Percentiles rank a stretch among this genome's conserved stretches.
phyloP scores from a whole-genome alignment of 2,797 vertebrate species.

The Gymnocypris eckloni region DNA sequence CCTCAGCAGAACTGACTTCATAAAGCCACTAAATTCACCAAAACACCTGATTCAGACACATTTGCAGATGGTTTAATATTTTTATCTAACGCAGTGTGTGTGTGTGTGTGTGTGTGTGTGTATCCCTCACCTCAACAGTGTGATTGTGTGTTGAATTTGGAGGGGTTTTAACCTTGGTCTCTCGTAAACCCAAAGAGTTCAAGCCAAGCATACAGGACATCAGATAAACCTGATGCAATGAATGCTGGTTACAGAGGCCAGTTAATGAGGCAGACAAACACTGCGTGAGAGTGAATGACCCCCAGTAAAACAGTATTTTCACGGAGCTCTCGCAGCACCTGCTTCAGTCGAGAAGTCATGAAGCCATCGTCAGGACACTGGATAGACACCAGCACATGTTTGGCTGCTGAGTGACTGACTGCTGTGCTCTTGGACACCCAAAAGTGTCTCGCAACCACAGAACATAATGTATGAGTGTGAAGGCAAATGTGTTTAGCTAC shows the following conservation, averaged over 20 bases:
- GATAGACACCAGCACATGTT: constrained; percentile 43
- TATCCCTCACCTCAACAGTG: not conserved
- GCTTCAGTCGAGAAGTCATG: constrained; percentile 12
- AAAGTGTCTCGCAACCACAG: not conserved
- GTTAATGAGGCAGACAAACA: constrained; percentile 54
- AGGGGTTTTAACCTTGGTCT: constrained; percentile 34
- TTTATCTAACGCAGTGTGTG: not conserved
- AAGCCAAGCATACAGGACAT: constrained; percentile 59
- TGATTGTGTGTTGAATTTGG: constrained; percentile 24
- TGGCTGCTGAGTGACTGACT: too few relatives aligned
- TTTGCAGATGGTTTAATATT: not conserved
- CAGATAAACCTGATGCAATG: constrained; percentile 57
- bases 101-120: not conserved
- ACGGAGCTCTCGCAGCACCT: constrained; percentile 8
- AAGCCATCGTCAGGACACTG: constrained; percentile 1
- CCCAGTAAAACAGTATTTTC: constrained; percentile 8
- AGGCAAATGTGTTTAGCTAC: constrained; percentile 15
- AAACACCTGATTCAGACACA: not conserved
- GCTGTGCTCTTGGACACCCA: too few relatives aligned
- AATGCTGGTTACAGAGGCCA: constrained; percentile 60
- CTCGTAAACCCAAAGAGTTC: constrained; percentile 44
- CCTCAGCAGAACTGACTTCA: too few relatives aligned
- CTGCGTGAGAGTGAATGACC: not conserved
- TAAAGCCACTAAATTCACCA: not conserved
- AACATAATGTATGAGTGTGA: not conserved